Conservation (phyloP, 2,888 invertebrate species). For the Xestobium rufovillosum region DNA sequence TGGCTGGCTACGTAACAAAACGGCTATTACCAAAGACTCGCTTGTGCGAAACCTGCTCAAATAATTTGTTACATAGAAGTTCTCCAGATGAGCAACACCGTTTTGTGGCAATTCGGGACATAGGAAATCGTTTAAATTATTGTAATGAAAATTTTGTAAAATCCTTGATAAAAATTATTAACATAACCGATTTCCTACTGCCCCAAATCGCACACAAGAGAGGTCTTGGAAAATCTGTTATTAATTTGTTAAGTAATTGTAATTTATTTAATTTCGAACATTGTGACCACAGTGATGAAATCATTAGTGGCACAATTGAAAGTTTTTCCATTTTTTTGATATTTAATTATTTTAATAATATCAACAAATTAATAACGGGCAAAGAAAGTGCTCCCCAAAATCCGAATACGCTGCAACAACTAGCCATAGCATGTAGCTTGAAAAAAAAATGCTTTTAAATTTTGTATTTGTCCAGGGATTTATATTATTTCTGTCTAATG, state of each 20-base stretch:
- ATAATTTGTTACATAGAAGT: constrained; percentile 1
- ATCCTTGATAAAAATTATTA: constrained; percentile 1
- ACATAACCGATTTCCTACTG: constrained; percentile 1
- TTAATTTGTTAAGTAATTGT: neutral
- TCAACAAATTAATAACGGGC: neutral
- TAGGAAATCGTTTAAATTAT: neutral
- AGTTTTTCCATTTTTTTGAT: neutral
- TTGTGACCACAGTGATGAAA: neutral
- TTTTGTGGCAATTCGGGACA: constrained; percentile 1
- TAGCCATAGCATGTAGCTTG: no score
- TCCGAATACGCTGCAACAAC: no score
- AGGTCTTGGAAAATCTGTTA: neutral
- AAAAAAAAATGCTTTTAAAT: no score
- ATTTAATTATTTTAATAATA: constrained; percentile 1
- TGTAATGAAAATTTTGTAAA: neutral
- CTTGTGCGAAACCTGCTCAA: neutral
- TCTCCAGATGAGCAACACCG: neutral
- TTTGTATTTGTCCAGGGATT: no score
- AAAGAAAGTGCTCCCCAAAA: no score
- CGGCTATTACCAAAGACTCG: neutral
- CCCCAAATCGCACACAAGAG: neutral
- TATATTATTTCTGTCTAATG: no score
- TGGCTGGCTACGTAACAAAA: constrained; percentile 1
- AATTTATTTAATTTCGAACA: neutral
- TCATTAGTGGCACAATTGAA: neutral